phyloP scores from a whole-genome alignment of 30 jellyfish, hydroid and myxozoan genomes.

The Thelohanellus kitauei region DNA sequence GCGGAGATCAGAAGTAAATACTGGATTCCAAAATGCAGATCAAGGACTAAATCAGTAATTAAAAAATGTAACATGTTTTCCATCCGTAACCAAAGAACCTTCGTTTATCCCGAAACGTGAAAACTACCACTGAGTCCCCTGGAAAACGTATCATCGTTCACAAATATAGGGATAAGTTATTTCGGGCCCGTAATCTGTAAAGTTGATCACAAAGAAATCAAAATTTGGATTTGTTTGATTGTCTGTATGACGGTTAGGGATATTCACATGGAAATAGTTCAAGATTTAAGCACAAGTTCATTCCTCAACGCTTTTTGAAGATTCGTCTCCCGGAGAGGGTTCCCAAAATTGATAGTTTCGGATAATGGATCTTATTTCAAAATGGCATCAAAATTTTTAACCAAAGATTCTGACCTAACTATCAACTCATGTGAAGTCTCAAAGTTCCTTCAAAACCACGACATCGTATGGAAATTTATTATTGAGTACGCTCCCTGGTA shows the following conservation, averaged over 20 bases:
- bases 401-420: no score
- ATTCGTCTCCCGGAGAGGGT: slow-evolving; percentile 10
- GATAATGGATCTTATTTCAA: slow-evolving; percentile 16
- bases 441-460: background rate
- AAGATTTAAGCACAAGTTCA: background rate
- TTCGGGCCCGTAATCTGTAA: slow-evolving; percentile 1
- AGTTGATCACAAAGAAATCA: background rate
- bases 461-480: slow-evolving; percentile 5
- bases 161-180: background rate
- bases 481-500: slow-evolving; percentile 10
- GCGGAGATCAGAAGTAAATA: no score
- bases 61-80: no score
- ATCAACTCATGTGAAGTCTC: no score
- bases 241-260: slow-evolving; percentile 1
- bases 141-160: no score
- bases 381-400: no score
- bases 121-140: no score
- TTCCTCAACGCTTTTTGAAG: background rate
- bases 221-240: background rate
- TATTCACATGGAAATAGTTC: slow-evolving; percentile 1
- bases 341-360: slow-evolving; percentile 1
- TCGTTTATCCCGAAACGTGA: no score
- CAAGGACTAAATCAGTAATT: no score
- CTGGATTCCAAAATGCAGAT: no score
- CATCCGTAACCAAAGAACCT: no score